Percentiles rank a stretch among this genome's conserved stretches.
phyloP scores from a whole-genome alignment of 2,113 vertebrate species.

The Perca schrenkii region DNA sequence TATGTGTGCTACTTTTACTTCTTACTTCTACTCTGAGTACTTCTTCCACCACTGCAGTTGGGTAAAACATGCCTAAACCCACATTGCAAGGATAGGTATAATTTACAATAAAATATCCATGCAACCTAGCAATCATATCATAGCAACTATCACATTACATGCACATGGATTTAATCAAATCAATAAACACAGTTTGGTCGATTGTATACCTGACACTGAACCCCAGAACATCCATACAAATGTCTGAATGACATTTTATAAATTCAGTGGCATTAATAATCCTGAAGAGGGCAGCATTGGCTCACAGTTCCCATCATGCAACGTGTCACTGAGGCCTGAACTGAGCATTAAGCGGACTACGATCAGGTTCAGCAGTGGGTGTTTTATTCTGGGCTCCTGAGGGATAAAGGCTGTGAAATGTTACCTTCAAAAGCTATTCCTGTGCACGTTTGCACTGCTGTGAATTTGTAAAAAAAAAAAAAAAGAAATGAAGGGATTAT shows the following conservation, averaged over 20 bases:
- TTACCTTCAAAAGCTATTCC: not conserved
- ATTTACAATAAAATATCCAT: not conserved
- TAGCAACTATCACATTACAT: not conserved
- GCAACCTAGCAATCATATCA: not conserved
- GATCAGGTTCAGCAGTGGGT: slow-evolving; percentile 3
- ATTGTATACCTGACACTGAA: not conserved
- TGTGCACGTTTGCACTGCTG: slow-evolving; percentile 6
- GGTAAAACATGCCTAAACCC: not conserved
- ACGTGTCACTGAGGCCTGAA: slow-evolving; percentile 19
- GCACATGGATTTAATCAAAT: not conserved
- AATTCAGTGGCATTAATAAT: slow-evolving; percentile 1
- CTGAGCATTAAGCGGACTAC: not conserved
- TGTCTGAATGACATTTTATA: not conserved
- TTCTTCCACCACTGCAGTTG: not conserved
- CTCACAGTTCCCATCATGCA: slow-evolving; percentile 49
- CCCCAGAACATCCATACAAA: not conserved
- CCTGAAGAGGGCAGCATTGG: slow-evolving; percentile 82
- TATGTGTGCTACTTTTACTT: not conserved
- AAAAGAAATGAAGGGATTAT: not conserved
- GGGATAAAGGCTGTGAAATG: slow-evolving; percentile 8
- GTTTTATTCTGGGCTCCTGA: slow-evolving; percentile 31
- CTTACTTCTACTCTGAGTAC: not conserved
- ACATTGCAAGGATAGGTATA: not conserved
- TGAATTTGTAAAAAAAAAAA: not conserved
- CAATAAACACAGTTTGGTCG: not conserved